A percentile compares a stretch with the other conserved stretches of the same genome.
These are phyloP conservation scores for Hirudo medicinalis DNA, from an alignment of 1,140 invertebrate genomes.

Conservation along the genomic window DNA sequence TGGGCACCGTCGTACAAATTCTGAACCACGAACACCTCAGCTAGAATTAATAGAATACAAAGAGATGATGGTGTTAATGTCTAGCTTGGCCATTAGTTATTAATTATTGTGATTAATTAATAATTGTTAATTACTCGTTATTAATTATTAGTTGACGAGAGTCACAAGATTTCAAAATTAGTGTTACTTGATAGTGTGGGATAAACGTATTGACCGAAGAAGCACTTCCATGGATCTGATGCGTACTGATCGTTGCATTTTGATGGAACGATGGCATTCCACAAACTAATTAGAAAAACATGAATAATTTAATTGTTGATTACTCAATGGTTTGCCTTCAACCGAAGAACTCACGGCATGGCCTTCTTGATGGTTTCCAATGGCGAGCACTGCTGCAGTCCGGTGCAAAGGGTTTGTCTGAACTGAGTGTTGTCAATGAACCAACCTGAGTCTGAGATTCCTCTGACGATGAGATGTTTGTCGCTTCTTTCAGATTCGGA, in stretches of 20 bases:
- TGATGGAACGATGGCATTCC: conserved; percentile 65
- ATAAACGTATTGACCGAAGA: conserved; percentile 79
- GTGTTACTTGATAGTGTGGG: conserved; percentile 61
- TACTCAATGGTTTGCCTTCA: not conserved
- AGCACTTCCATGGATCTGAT: conserved; percentile 71
- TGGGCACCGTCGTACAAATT: conserved; percentile 89
- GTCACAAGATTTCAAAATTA: too few species aligned
- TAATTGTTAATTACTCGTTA: too few species aligned
- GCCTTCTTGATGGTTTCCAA: conserved; percentile 59
- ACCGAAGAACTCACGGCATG: conserved; percentile 45
- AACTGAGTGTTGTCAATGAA: conserved; percentile 70
- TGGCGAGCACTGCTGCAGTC: conserved; percentile 43
- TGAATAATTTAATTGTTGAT: too few species aligned
- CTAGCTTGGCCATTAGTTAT: too few species aligned
- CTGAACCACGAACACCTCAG: conserved; percentile 81
- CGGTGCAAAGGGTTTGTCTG: conserved; percentile 42
- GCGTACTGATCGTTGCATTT: conserved; percentile 55
- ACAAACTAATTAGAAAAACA: conserved; percentile 44
- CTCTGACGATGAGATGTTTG: conserved; percentile 38
- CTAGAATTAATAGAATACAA: conserved; percentile 41
- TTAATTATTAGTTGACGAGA: too few species aligned
- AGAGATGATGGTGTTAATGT: too few species aligned
- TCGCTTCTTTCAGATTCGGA: conserved; percentile 45
- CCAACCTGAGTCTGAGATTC: conserved; percentile 81
- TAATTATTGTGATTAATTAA: too few species aligned